phyloP scores from a whole-genome alignment of 2,797 vertebrate genomes.

The Pangasius macronema region DNA sequence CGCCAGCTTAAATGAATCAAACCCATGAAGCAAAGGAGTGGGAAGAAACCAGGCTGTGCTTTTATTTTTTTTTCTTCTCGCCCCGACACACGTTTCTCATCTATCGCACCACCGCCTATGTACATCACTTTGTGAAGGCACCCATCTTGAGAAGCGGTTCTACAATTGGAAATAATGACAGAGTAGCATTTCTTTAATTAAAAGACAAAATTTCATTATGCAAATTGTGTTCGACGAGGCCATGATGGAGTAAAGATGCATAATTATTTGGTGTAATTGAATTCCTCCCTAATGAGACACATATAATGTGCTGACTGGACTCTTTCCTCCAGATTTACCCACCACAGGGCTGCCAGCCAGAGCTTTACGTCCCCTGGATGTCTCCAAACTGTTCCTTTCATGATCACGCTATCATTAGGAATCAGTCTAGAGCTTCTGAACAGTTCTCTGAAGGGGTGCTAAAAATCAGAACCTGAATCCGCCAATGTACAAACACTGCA shows the following conservation, averaged over 20 bases:
- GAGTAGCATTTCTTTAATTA: slow-evolving; percentile 54
- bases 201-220: slow-evolving; percentile 58
- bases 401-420: slow-evolving; percentile 50
- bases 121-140: slow-evolving; percentile 14
- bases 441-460: slow-evolving; percentile 37
- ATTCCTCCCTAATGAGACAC: slow-evolving; percentile 57
- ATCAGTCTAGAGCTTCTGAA: slow-evolving; percentile 38
- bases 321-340: slow-evolving; percentile 69
- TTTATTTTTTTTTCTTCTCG: not conserved
- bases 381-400: slow-evolving; percentile 31
- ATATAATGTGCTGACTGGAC: slow-evolving; percentile 64
- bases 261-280: slow-evolving; percentile 57
- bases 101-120: slow-evolving; percentile 14
- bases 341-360: slow-evolving; percentile 59
- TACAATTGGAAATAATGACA: slow-evolving; percentile 44
- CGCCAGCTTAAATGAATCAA: slow-evolving; percentile 42
- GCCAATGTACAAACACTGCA: slow-evolving; percentile 23
- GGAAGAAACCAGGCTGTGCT: slow-evolving; percentile 8
- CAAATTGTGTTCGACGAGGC: slow-evolving; percentile 51
- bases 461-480: slow-evolving; percentile 36
- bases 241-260: slow-evolving; percentile 50
- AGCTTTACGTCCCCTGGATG: slow-evolving; percentile 41
- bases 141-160: slow-evolving; percentile 12
- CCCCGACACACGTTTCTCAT: not conserved
- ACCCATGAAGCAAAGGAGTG: slow-evolving; percentile 31